These are phyloP conservation scores for Cacoxenus indagator DNA, from an alignment of 2,888 invertebrate species.

Conservation along the genomic window DNA sequence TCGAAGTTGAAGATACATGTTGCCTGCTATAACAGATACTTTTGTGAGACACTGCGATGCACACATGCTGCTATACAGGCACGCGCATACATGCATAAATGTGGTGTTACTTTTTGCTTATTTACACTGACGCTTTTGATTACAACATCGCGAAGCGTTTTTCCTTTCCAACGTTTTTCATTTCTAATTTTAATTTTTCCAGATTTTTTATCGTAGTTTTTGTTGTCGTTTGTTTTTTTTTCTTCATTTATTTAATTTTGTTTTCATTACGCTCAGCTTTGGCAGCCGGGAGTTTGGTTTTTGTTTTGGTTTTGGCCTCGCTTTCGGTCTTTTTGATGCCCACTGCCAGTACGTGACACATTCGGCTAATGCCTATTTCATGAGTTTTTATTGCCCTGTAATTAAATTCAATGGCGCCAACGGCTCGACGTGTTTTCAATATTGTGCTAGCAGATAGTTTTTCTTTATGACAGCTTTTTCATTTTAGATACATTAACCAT, in stretches of 20 bases:
- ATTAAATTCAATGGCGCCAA: constrained; percentile 30
- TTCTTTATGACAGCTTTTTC: background rate
- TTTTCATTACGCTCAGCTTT: background rate
- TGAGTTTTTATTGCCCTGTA: constrained; percentile 36
- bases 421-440: background rate
- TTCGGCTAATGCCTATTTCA: constrained; percentile 44
- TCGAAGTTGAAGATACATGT: no score
- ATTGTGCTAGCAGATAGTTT: background rate
- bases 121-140: no score
- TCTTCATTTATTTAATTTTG: background rate
- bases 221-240: no score
- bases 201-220: no score
- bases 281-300: background rate
- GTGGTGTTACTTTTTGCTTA: no score
- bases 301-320: background rate
- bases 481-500: background rate
- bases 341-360: constrained; percentile 36
- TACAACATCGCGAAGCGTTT: no score
- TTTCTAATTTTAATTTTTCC: no score
- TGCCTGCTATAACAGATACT: constrained; percentile 7
- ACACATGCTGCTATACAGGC: no score
- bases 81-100: constrained; percentile 1
- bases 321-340: background rate
- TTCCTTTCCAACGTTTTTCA: no score
- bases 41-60: no score